A percentile compares a stretch with the other conserved stretches of the same genome.
These are phyloP conservation scores for Rhinolophus sinicus DNA, from an alignment of 2,113 vertebrate species.

Conservation along the genomic window DNA sequence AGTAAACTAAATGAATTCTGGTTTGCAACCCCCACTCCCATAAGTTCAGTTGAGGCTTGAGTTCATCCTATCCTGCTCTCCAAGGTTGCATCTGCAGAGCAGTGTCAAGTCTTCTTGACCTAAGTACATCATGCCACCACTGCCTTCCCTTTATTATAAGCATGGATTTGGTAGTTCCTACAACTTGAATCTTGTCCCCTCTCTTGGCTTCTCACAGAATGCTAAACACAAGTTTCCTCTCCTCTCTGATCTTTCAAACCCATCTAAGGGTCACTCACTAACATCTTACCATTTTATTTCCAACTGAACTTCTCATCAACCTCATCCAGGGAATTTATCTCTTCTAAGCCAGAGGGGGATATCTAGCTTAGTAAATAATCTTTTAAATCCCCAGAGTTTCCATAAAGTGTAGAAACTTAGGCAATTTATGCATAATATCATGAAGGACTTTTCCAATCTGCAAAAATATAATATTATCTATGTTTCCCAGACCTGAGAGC, in stretches of 20 bases:
- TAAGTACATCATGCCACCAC: not conserved
- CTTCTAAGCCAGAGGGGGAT: not conserved
- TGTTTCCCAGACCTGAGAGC: not conserved
- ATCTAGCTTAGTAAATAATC: not conserved
- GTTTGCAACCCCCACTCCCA: too few species aligned
- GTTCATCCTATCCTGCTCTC: not conserved
- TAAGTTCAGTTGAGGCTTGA: not conserved
- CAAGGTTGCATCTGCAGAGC: not conserved
- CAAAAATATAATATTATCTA: conserved; percentile 16
- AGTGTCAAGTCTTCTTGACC: not conserved
- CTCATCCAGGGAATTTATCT: not conserved
- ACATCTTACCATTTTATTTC: not conserved
- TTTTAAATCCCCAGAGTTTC: not conserved
- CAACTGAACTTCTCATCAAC: not conserved
- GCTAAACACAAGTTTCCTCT: not conserved
- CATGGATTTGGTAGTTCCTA: not conserved
- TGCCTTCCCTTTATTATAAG: not conserved
- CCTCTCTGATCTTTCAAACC: not conserved
- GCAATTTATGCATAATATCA: not conserved
- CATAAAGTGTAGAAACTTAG: not conserved
- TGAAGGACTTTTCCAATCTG: not conserved
- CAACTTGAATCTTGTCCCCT: not conserved
- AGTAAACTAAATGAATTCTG: not conserved
- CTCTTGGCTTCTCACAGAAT: not conserved
- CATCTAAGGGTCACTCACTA: not conserved